These are phyloP conservation scores for Ceratina calcarata DNA, from an alignment of 1,140 invertebrate genomes.

Conservation along the genomic window DNA sequence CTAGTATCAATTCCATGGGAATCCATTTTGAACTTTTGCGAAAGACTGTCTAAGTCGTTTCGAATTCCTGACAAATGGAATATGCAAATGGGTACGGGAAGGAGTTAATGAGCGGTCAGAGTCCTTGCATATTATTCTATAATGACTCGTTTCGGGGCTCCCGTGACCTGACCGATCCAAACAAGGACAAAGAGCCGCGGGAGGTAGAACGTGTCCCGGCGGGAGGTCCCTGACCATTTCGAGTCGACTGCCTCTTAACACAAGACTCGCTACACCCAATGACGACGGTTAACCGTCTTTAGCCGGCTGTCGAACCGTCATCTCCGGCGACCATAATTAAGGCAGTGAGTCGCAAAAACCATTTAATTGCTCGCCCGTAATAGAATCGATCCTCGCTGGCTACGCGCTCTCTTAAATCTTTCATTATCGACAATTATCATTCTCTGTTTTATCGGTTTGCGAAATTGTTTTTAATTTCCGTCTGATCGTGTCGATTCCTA, in stretches of 20 bases:
- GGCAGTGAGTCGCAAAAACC: constrained; percentile 58
- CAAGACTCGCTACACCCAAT: constrained; percentile 61
- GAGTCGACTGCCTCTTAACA: constrained; percentile 36
- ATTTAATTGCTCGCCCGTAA: constrained; percentile 56
- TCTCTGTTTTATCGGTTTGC: too few species aligned
- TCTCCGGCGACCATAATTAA: constrained; percentile 64
- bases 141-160: constrained; percentile 58
- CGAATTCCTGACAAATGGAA: too few species aligned
- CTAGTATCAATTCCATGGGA: too few species aligned
- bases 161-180: constrained; percentile 58
- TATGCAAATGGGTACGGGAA: background rate
- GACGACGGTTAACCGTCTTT: constrained; percentile 64
- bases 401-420: too few species aligned
- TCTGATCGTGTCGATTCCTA: too few species aligned
- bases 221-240: constrained; percentile 60
- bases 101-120: constrained; percentile 62
- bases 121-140: constrained; percentile 34
- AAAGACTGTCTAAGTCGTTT: too few species aligned
- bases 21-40: too few species aligned
- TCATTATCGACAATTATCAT: too few species aligned
- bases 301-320: constrained; percentile 53
- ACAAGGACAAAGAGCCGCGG: constrained; percentile 71
- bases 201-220: constrained; percentile 67
- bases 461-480: too few species aligned
- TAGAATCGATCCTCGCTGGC: constrained; percentile 13